Conservation (phyloP, 2,888 invertebrate species). For the Latrodectus hesperus region DNA sequence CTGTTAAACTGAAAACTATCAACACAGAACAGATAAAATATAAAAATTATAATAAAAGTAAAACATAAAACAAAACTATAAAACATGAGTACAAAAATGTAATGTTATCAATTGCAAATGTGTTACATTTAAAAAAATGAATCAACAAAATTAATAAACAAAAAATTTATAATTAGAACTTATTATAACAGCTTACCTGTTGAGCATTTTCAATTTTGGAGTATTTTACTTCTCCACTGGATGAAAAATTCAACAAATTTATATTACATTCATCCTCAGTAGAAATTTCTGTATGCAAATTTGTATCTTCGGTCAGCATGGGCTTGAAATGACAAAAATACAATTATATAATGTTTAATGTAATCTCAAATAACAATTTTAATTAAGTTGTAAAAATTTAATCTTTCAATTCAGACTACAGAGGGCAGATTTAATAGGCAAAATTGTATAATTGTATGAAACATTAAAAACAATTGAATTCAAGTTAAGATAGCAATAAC, state of each 20-base stretch:
- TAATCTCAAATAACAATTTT: background rate
- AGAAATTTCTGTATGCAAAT: constrained; percentile 12
- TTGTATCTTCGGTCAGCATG: constrained; percentile 27
- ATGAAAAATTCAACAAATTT: constrained; percentile 43
- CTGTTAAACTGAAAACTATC: background rate
- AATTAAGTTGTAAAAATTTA: background rate
- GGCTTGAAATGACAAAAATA: constrained; percentile 23
- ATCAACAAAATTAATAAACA: background rate
- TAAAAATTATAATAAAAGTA: background rate
- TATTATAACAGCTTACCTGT: constrained; percentile 39
- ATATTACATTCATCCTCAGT: background rate
- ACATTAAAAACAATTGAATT: no score
- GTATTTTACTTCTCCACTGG: constrained; percentile 19
- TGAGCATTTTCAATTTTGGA: constrained; percentile 62
- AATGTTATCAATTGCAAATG: background rate
- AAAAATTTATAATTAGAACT: background rate
- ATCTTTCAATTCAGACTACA: no score
- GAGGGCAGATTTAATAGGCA: no score
- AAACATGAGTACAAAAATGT: background rate
- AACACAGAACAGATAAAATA: background rate
- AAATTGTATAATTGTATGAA: no score
- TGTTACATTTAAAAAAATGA: background rate
- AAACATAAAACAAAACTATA: background rate
- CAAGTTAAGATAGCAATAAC: no score
- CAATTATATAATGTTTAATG: background rate